Evolutionary conservation across 2,113 vertebrate genomes (phyloP), one percentile per base, ranked within the genome.

Genomic region (Neodontobutis hainanensis): DNA sequence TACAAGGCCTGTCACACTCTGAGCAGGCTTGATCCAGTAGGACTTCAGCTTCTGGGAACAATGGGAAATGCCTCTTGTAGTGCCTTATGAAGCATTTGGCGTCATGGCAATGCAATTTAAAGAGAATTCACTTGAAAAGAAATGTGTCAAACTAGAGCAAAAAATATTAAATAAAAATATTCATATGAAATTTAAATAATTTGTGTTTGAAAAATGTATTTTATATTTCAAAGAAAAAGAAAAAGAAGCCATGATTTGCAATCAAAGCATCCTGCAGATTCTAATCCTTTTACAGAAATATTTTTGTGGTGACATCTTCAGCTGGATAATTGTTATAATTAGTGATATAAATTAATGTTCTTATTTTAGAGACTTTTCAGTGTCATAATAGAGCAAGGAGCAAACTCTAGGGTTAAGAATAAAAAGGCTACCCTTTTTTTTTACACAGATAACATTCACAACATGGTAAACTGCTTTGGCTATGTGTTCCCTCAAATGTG

Each of bases 1-100:
- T 27, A 27, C 19, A 27, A 83, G 91, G 89, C 86, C 77, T 92
- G 92, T 93, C 93, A 94, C 91, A 87, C 67, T 87, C 91, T 92
- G 93, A 93, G 91, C 38, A 32, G 92, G 93, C 93, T 70, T 46
- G 94, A 94, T 94, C 92, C 95, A 94, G 94, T 92, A 91, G 93
- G 93, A 94, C 95, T 94, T 94, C 92, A 93, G 91, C 90, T 79
- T 78, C 80, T 94, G 94, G 92, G 94, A 96, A 93, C 92, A 91
- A n/a, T 75, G 81, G 86, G 75, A 87, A 73, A 85, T 90, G 92
- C 91, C 95, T 96, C 96, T 95, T 94, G 94, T 94, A 96, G 96
- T 98, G 96, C 96, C 96, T 98, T 98, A 98, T 90, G 92, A 94
- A 96, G 95, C 92, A 95, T 94, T 95, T 93, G 90, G 94, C 94